Base-by-base conservation (phyloP, 92 coral and sea anemone species). In the Scolanthus callimorphus region DNA sequence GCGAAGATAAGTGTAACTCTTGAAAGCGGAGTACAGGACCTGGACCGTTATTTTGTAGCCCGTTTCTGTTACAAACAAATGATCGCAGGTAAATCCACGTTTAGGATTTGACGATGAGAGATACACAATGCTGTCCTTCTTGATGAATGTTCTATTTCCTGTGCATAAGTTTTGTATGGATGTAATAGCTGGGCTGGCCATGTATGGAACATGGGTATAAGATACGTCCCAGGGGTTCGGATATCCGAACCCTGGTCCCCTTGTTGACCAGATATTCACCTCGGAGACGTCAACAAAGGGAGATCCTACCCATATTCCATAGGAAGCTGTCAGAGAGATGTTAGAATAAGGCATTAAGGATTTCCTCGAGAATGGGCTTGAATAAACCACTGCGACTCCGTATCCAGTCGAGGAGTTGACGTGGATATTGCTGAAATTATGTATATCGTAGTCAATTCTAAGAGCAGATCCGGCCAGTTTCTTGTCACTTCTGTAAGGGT, bases 401-500 rank as follows among this genome's bases (percentile, higher is more conserved):
- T 34, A 63, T 2, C 79, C 79, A 11, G 41, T 29, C 0, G 89
- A 77, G 31, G 67, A 55, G 24, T 70, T 38, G 13, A 77, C 58
- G n/a, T 49, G 39, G 22, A 82, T 19, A 29, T 65, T 61, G 11
- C 64, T 71, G 2, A 82, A 26, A 29, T 77, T 77, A 19, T 82
- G 85, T 9, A 67, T 60, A 47, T 63, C 51, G 38, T 50, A 65
- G 58, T 82, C 89, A 11, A 82, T 31, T 47, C 74, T 52, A 3
- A 82, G 39, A 22, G 80, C 79, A 20, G 31, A 57, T 9, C 89
- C 89, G 0, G 85, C 70, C 10, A 62, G 20, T n/a, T 27, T 12
- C 0, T 63, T 70, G 41, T 78, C 80, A 41, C 46, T 64, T 26
- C 89, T 74, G 60, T 82, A 78, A 0, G 79, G 72, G 39, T 49